phyloP scores from a whole-genome alignment of 2,888 invertebrate genomes.

The Habrosyne pyritoides region DNA sequence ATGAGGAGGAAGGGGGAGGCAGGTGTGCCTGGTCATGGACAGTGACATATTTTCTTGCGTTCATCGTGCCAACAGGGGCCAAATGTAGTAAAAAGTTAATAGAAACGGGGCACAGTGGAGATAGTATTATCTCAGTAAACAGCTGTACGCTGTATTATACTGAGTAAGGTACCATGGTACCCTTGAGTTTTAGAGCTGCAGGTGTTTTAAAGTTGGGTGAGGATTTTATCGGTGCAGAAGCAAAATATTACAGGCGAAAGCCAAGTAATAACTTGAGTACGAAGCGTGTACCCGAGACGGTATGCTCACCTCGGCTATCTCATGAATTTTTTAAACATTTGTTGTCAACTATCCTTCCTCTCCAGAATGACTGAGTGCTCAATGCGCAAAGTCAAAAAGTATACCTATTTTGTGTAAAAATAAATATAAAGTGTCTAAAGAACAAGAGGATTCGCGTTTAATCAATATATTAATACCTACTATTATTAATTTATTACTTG shows the following conservation, averaged over 20 bases:
- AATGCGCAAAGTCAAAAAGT: no score
- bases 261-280: background rate
- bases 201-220: background rate
- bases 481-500: no score
- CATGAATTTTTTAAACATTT: background rate
- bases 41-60: slow-evolving; percentile 60
- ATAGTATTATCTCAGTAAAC: slow-evolving; percentile 22
- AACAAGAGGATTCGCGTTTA: no score
- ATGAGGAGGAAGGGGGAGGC: slow-evolving; percentile 22
- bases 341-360: background rate
- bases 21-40: slow-evolving; percentile 49
- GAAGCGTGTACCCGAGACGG: background rate
- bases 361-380: background rate
- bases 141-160: background rate
- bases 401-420: no score
- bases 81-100: slow-evolving; percentile 40
- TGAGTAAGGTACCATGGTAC: background rate
- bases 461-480: no score
- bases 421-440: no score
- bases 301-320: background rate
- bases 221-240: background rate
- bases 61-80: slow-evolving; percentile 43
- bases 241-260: background rate
- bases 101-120: slow-evolving; percentile 25
- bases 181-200: background rate